A percentile compares a stretch with the other conserved stretches of the same genome.
phyloP scores from a whole-genome alignment of 2,888 invertebrate genomes.

The Tridacna crocea region DNA sequence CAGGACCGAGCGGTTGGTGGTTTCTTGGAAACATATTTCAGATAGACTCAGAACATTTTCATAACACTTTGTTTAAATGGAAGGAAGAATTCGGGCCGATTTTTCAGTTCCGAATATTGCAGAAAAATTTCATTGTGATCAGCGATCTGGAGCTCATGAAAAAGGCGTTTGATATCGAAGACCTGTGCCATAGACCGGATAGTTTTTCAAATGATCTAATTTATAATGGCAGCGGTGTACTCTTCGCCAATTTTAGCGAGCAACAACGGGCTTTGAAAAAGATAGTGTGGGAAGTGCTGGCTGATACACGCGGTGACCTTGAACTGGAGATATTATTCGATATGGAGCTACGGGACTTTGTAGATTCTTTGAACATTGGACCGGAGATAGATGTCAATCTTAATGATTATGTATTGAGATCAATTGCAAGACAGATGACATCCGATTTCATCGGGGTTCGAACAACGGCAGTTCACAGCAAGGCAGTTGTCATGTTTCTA shows the following conservation, averaged over 20 bases:
- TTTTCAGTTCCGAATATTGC: not conserved
- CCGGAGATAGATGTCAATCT: not conserved
- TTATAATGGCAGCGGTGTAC: not conserved
- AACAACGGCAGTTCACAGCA: not conserved
- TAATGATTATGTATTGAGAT: not conserved
- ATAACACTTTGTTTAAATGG: not conserved
- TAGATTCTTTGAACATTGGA: not conserved
- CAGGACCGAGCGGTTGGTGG: constrained; percentile 2
- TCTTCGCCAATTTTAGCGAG: constrained; percentile 1
- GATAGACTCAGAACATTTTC: constrained; percentile 5
- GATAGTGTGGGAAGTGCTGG: constrained; percentile 4
- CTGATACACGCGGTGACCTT: not conserved
- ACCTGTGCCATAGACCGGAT: constrained; percentile 6
- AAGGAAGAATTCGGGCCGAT: constrained; percentile 17
- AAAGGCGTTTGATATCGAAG: constrained; percentile 9
- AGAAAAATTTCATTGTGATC: constrained; percentile 2
- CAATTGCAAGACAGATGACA: not conserved
- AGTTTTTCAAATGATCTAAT: not conserved
- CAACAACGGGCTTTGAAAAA: not conserved
- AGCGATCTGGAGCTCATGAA: not conserved
- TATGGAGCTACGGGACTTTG: not conserved
- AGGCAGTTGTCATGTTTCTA: not conserved
- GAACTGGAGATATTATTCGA: not conserved
- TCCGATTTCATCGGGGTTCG: not conserved
- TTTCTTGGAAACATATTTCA: not conserved